These are phyloP conservation scores for Xenentodon cancila DNA, from an alignment of 2,797 vertebrate genomes.

Conservation along the genomic window DNA sequence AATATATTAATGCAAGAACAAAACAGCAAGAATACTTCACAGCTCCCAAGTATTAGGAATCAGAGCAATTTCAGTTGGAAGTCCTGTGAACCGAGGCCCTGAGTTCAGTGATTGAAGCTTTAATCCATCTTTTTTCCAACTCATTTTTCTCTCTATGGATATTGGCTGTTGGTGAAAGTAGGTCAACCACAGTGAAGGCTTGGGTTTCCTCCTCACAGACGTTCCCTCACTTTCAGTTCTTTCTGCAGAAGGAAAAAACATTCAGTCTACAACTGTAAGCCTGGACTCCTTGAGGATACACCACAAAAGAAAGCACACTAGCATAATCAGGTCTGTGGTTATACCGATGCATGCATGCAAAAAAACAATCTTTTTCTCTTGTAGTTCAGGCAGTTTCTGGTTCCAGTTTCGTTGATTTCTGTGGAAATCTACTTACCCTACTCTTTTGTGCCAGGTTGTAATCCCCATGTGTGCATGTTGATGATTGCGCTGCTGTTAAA, in stretches of 20 bases:
- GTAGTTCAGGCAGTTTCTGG: background rate
- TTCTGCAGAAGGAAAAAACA: slow-evolving; percentile 40
- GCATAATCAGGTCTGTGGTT: background rate
- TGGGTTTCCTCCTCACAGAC: slow-evolving; percentile 37
- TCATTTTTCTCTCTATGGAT: slow-evolving; percentile 16
- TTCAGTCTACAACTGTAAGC: slow-evolving; percentile 4
- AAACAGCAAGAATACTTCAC: slow-evolving; percentile 11
- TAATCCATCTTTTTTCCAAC: slow-evolving; percentile 25
- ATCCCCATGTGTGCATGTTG: background rate
- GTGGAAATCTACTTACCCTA: background rate
- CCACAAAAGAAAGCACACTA: slow-evolving; percentile 8
- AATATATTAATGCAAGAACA: slow-evolving; percentile 29
- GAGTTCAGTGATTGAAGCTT: slow-evolving; percentile 21
- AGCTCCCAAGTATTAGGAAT: slow-evolving; percentile 27
- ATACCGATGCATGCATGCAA: background rate
- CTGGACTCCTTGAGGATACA: slow-evolving; percentile 6
- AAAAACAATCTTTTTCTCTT: background rate
- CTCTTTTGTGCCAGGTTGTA: background rate
- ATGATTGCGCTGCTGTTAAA: too few species aligned
- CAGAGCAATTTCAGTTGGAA: slow-evolving; percentile 29
- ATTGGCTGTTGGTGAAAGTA: slow-evolving; percentile 51
- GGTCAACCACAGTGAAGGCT: slow-evolving; percentile 58
- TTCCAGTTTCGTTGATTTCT: background rate
- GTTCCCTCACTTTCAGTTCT: slow-evolving; percentile 43
- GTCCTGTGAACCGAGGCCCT: slow-evolving; percentile 11